Percentiles rank a stretch among this genome's conserved stretches.
Evolutionary conservation across 2,113 vertebrate species (phyloP).

Genomic region (Odocoileus hemionus): DNA sequence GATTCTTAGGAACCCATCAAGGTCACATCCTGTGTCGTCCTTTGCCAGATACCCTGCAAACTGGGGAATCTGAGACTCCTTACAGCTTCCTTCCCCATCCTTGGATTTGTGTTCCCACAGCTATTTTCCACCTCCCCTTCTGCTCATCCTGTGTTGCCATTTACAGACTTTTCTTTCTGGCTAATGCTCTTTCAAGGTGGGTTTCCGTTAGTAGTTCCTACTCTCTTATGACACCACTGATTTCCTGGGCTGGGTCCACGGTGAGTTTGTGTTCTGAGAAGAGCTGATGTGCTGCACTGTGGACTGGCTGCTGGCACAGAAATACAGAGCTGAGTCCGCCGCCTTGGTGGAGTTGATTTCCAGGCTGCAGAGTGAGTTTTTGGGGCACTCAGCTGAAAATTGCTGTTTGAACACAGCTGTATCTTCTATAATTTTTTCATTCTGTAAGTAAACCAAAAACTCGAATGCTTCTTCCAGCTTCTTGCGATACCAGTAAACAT

Average conservation of each 20-base stretch:
- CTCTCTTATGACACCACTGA: rapidly evolving
- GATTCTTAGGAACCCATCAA: not conserved
- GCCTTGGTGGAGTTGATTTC: not conserved
- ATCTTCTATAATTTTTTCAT: rapidly evolving
- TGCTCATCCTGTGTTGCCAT: not conserved
- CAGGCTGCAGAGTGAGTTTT: not conserved
- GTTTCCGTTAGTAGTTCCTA: not conserved
- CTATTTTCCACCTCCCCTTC: not conserved
- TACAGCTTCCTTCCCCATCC: rapidly evolving
- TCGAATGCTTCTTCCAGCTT: not conserved
- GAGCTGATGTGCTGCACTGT: conserved; percentile 11
- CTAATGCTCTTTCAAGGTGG: not conserved
- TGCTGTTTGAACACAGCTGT: rapidly evolving
- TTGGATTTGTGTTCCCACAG: not conserved
- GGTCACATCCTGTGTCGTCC: not conserved
- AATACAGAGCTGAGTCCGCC: not conserved
- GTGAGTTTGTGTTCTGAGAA: conserved; percentile 16
- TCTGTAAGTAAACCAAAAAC: conserved; percentile 22
- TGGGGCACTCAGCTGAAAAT: rapidly evolving
- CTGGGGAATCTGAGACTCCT: rapidly evolving
- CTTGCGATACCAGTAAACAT: conserved; percentile 40
- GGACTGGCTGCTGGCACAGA: conserved; percentile 50
- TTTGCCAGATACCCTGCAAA: too few relatives aligned
- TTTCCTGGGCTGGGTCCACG: not conserved
- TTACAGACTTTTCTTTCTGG: not conserved